phyloP scores from a whole-genome alignment of 2,113 vertebrate species.

The Macheiramphus alcinus region DNA sequence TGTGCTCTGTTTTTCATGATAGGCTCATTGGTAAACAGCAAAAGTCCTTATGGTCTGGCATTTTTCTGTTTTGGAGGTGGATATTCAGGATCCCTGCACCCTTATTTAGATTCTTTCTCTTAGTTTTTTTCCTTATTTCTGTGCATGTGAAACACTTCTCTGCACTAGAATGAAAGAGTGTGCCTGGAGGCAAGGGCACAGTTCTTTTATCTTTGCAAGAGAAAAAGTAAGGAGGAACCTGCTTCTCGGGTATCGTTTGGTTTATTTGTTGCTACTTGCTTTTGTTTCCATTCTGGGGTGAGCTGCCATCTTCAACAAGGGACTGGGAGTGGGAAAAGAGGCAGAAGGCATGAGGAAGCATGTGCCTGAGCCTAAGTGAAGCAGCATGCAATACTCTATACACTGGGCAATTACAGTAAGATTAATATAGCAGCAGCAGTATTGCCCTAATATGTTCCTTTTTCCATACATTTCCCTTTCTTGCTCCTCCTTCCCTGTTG shows the following conservation, averaged over 20 bases:
- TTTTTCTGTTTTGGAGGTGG: background rate
- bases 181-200: background rate
- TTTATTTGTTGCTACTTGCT: background rate
- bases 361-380: background rate
- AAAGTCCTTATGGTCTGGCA: background rate
- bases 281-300: background rate
- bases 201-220: background rate
- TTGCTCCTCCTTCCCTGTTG: background rate
- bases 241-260: background rate
- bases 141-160: background rate
- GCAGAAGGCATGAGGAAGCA: background rate
- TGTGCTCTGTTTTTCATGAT: background rate
- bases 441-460: background rate
- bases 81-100: background rate
- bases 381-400: background rate
- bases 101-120: background rate
- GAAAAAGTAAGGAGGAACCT: background rate
- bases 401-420: background rate
- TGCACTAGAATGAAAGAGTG: background rate
- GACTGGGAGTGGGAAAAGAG: background rate
- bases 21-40: background rate
- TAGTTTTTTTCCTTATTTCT: background rate
- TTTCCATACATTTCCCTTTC: background rate
- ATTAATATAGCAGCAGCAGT: background rate
- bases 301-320: background rate